Evolutionary conservation across 2,113 vertebrate species (phyloP).

Genomic region (Lagopus muta): DNA sequence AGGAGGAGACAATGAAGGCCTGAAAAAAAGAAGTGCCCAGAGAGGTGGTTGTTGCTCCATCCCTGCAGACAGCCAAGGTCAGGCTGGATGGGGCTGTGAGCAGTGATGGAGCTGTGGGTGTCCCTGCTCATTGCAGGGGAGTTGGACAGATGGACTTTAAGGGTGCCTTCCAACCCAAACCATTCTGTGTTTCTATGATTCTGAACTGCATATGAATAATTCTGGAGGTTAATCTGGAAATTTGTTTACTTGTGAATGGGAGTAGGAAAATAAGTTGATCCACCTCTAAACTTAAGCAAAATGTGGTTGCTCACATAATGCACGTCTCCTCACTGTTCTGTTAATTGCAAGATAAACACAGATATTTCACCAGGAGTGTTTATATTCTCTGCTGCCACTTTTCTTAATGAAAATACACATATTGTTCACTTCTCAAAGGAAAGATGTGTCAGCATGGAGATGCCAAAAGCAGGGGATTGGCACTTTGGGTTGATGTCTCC

Average conservation of each 20-base stretch:
- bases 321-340: background rate
- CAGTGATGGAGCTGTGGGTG: too few species aligned
- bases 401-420: background rate
- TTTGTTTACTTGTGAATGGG: background rate
- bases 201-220: background rate
- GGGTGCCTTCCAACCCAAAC: too few species aligned
- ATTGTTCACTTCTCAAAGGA: background rate
- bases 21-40: background rate
- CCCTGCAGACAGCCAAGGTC: too few species aligned
- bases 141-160: too few species aligned
- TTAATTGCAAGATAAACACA: background rate
- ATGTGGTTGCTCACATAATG: background rate
- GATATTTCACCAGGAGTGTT: background rate
- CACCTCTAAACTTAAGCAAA: background rate
- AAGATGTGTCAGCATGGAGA: background rate
- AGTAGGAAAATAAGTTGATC: too few species aligned
- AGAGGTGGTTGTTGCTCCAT: too few species aligned
- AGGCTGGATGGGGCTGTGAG: too few species aligned
- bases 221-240: background rate
- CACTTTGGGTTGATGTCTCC: background rate
- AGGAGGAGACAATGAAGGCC: background rate
- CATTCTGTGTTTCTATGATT: too few species aligned
- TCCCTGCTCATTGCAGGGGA: too few species aligned
- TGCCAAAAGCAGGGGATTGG: background rate
- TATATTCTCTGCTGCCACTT: background rate